Evolutionary conservation across 2,797 vertebrate species (phyloP), one percentile per base, ranked within the genome.

Genomic region (Neosilurus mollespiculum): DNA sequence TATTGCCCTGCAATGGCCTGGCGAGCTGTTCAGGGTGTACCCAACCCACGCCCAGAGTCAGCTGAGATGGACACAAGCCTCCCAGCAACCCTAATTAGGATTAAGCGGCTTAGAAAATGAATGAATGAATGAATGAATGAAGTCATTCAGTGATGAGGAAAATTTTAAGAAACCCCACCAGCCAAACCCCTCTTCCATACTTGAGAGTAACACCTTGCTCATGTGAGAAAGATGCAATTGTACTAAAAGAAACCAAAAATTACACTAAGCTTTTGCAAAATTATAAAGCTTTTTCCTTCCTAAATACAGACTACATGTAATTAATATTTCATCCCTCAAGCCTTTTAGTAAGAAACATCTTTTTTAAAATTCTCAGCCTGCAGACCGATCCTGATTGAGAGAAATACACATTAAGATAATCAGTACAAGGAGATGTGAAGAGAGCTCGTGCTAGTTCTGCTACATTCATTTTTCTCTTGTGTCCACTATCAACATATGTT

Each of bases 401-500:
- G 3, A 26, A 71, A 71, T n/a, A 34, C 51, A 64, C 51, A 85
- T 87, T 83, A 86, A 20, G 80, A 78, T 82, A 84, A 85, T 85
- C 77, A 84, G 83, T 85, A 70, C 78, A 67, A 72, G 79, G 77
- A 78, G 79, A 83, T 81, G 69, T 61, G 62, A 61, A 24, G 26
- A 26, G 54, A 61, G 61, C 70, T 70, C 70, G 14, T 64, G 80
- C 67, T 81, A 83, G 85, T 67, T 82, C 86, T 24, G 76, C 51
- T 62, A 78, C 80, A 76, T 87, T 20, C 65, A 81, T 85, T 86
- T 81, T 84, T 78, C 83, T 86, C 62, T 66, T 49, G 83, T 86
- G 81, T 86, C 83, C 84, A 83, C 73, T 83, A 65, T 62, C 51
- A 86, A 84, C 85, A 87, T 86, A 88, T 87, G 87, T 43, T 86